These are phyloP conservation scores for Matsumyia berberina DNA, from an alignment of 2,888 invertebrate species.

Conservation along the genomic window DNA sequence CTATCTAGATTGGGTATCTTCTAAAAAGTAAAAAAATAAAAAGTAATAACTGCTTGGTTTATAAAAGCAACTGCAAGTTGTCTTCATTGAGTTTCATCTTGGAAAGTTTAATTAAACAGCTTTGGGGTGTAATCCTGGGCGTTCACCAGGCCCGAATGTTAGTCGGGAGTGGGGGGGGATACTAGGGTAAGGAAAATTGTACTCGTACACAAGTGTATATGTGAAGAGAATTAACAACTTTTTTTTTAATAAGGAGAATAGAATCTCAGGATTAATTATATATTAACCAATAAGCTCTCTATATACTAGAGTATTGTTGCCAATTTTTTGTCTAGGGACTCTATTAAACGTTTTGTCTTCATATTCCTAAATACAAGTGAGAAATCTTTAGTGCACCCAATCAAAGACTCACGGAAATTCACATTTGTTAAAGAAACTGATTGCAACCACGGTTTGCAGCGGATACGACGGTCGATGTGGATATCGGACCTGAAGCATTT, in stretches of 20 bases:
- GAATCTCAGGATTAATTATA: not conserved
- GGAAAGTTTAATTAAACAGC: slow-evolving; percentile 63
- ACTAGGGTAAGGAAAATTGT: not conserved
- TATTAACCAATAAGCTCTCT: too few relatives aligned
- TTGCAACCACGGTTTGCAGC: too few relatives aligned
- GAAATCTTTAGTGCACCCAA: too few relatives aligned
- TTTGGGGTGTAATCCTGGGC: slow-evolving; percentile 4
- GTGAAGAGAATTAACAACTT: slow-evolving; percentile 20
- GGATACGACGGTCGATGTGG: too few relatives aligned
- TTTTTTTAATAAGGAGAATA: not conserved
- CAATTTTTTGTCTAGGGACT: too few relatives aligned
- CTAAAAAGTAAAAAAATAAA: not conserved
- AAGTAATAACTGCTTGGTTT: slow-evolving; percentile 9
- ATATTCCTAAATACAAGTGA: too few relatives aligned
- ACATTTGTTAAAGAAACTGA: too few relatives aligned
- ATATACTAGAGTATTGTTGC: too few relatives aligned
- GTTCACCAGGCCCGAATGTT: slow-evolving; percentile 12
- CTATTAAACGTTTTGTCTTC: too few relatives aligned
- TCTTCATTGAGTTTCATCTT: slow-evolving; percentile 12
- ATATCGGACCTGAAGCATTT: too few relatives aligned
- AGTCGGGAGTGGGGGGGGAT: slow-evolving; percentile 6
- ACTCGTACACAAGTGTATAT: slow-evolving; percentile 14
- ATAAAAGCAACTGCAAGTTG: slow-evolving; percentile 11
- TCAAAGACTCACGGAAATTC: too few relatives aligned
- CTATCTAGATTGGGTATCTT: slow-evolving; percentile 24